Evolutionary conservation across 2,113 vertebrate genomes (phyloP), one percentile per base, ranked within the genome.

Genomic region (Petaurus breviceps): DNA sequence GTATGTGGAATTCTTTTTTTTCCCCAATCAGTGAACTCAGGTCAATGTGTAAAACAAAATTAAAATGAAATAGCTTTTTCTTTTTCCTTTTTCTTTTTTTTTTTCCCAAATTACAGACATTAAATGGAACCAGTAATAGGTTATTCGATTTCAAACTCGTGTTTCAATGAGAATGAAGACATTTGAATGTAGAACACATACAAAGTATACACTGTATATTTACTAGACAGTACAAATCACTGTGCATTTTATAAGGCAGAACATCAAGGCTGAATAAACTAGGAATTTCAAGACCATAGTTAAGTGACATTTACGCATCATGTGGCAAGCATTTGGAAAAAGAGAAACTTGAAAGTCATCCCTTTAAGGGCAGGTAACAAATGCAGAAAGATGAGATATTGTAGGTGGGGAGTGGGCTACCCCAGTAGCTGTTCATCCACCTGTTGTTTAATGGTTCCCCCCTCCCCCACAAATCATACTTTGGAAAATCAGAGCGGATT

Each of bases 221-320:
- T 98, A 98, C 99, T 98, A 91, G 99, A 99, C 99, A 99, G 98
- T 99, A 99, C 99, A 98, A 99, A 99, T 98, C 98, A 98, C 99
- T 99, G 99, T 99, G 99, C 99, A 98, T 98, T 98, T 84, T 98
- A 98, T 99, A 99, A 99, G 99, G 99, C 99, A 99, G 98, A 99
- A 99, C 99, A 99, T 99, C 98, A 98, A 99, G 99, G 99, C 99
- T 98, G 97, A 98, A 97, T 98, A 97, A 98, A 99, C 98, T 98
- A 99, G 99, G 98, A 98, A 96, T 99, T 99, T 99, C 99, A 99
- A 99, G 99, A 99, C 99, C 98, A 98, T 98, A 98, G 98, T n/a
- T 93, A n/a, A 61, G 96, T 93, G 89, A 95, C 94, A 95, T 93
- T 8, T 53, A 92, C 89, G 19, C 54, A 5, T n/a, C 2, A 90